phyloP scores from a whole-genome alignment of 2,888 invertebrate species.

The Dione vanillae region DNA sequence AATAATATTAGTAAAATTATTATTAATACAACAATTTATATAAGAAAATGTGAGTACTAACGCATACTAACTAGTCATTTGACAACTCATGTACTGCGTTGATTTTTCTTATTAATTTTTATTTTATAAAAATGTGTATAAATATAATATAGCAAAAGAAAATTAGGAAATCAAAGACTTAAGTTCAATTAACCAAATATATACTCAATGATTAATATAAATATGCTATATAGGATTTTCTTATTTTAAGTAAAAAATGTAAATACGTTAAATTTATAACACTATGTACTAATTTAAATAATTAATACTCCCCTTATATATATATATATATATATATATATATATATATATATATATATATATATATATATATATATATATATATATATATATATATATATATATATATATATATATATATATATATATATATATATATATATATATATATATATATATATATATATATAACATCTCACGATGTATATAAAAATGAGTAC shows the following conservation, averaged over 20 bases:
- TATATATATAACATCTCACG: not conserved
- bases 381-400: too few relatives aligned
- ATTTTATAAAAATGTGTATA: not conserved
- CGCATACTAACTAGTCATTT: conserved; percentile 29
- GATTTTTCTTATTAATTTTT: too few relatives aligned
- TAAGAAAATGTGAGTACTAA: conserved; percentile 21
- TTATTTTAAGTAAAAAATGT: not conserved
- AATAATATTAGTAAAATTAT: not conserved
- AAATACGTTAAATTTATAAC: not conserved
- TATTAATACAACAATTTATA: not conserved
- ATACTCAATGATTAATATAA: not conserved
- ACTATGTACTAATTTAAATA: conserved; percentile 2
- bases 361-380: too few relatives aligned
- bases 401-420: too few relatives aligned
- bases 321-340: not conserved
- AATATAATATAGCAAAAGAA: not conserved
- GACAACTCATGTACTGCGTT: conserved; percentile 5
- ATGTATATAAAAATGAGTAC: conserved; percentile 56
- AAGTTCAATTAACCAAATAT: not conserved
- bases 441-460: too few relatives aligned
- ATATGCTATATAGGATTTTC: not conserved
- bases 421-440: too few relatives aligned
- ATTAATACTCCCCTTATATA: not conserved
- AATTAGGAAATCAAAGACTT: too few relatives aligned
- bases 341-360: too few relatives aligned